Evolutionary conservation across 1,140 invertebrate genomes (phyloP), one percentile per base, ranked within the genome.

Genomic region (Bombus sylvicola): DNA sequence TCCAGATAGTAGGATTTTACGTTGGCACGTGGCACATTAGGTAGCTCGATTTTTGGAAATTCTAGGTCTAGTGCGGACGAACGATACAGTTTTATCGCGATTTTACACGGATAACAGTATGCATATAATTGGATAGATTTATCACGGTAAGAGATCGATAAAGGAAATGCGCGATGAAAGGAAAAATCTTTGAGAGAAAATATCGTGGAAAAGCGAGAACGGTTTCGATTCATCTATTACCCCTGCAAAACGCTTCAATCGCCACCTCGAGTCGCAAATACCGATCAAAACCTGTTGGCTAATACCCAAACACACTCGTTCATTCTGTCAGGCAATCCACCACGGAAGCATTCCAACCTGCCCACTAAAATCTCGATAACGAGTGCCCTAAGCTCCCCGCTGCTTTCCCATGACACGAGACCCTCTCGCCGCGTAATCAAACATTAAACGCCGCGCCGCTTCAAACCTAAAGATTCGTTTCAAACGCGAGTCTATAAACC

Each of bases 321-420:
- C 59, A n/a, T 62, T n/a, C 59, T 5, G 59, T 10, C 59, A n/a
- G 59, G 59, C 59, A 28, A 25, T 69, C 25, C 34, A 37, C 8
- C 31, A 31, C 66, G 66, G 66, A 68, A 68, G 66, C 66, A 13
- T 9, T 66, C 13, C n/a, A 62, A 62, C 8, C 31, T 31, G n/a
- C 31, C 66, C 69, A 9, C 57, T 74, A 34, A 62, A 66, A 74
- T 82, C 71, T 57, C 71, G 81, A 74, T 82, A 79, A 66, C n/a
- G 41, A 31, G 10, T 34, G 39, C 22, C 39, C 59, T 4, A 75
- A 75, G 72, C 31, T 28, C 22, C 71, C 59, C 81, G 53, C 72
- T 66, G 62, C 25, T 69, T 80, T 83, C 81, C 81, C 81, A 83
- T 83, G 81, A 83, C 73, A 53, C n/a, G 8, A 47, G n/a, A 77